A percentile compares a stretch with the other conserved stretches of the same genome.
Conservation (phyloP, 2,888 invertebrate genomes). For the Lasioglossum morio region DNA sequence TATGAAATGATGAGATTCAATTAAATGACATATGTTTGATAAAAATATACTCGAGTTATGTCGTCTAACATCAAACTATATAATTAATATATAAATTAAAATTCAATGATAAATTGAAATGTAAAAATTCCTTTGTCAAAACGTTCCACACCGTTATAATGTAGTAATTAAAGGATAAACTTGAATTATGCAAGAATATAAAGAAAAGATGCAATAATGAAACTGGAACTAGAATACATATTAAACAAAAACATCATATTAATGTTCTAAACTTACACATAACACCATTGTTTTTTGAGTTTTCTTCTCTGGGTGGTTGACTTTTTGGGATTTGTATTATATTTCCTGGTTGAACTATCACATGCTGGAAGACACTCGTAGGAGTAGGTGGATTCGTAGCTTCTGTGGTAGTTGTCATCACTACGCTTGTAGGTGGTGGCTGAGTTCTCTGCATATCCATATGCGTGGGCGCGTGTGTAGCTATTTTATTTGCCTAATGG, state of each 20-base stretch:
- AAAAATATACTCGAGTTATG: background rate
- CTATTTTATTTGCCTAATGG: constrained; percentile 77
- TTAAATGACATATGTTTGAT: background rate
- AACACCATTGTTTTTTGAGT: constrained; percentile 80
- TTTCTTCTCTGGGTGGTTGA: constrained; percentile 78
- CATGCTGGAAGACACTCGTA: constrained; percentile 86
- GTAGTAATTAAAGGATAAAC: constrained; percentile 9
- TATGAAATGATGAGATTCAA: constrained; percentile 46
- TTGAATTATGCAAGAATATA: background rate
- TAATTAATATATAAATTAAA: background rate
- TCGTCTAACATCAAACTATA: background rate
- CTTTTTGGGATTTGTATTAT: constrained; percentile 88
- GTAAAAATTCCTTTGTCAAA: background rate
- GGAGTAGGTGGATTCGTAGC: constrained; percentile 79
- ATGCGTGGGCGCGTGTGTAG: constrained; percentile 75
- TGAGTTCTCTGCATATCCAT: constrained; percentile 79
- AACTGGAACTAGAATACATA: background rate
- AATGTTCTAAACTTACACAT: constrained; percentile 77
- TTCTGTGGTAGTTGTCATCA: constrained; percentile 80
- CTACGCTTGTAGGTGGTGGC: constrained; percentile 76
- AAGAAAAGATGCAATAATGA: background rate
- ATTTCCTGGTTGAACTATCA: constrained; percentile 93
- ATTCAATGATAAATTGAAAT: background rate
- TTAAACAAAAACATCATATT: background rate
- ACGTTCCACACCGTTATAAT: constrained; percentile 8